phyloP scores from a whole-genome alignment of 2,888 invertebrate species.

The Hemithea aestivaria region DNA sequence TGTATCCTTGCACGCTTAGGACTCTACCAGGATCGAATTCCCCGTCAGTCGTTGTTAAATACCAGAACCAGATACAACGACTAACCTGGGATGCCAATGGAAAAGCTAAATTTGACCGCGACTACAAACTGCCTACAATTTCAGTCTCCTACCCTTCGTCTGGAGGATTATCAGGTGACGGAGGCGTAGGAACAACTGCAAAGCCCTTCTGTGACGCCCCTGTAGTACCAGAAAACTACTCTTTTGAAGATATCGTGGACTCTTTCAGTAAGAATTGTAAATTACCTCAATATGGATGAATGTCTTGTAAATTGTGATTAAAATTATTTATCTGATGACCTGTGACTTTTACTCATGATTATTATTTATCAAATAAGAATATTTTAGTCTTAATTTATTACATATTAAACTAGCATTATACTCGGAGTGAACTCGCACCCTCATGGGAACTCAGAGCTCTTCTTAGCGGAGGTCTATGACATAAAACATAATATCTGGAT shows the following conservation, averaged over 20 bases:
- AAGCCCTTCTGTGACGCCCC: conserved; percentile 35
- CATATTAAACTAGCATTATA: too few species aligned
- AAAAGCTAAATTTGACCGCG: conserved; percentile 21
- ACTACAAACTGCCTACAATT: conserved; percentile 26
- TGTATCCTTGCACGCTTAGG: conserved; percentile 38
- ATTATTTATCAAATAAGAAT: too few species aligned
- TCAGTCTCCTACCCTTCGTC: conserved; percentile 36
- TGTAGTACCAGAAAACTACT: conserved; percentile 33
- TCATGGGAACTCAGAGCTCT: too few species aligned
- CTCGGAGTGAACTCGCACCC: too few species aligned
- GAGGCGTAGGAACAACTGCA: conserved; percentile 17
- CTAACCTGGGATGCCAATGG: conserved; percentile 35
- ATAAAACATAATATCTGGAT: too few species aligned
- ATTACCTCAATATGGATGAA: conserved; percentile 23
- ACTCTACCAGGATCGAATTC: conserved; percentile 39
- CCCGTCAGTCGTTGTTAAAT: conserved; percentile 47
- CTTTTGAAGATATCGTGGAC: conserved; percentile 27
- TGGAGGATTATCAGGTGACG: conserved; percentile 36
- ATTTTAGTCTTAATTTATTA: too few species aligned
- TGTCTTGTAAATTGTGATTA: not conserved
- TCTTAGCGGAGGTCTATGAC: too few species aligned
- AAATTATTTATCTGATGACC: too few species aligned
- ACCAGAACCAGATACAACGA: conserved; percentile 35
- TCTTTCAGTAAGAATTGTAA: conserved; percentile 31
- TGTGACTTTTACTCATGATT: too few species aligned